phyloP scores from a whole-genome alignment of 2,888 invertebrate species.

The Sycophila texana region DNA sequence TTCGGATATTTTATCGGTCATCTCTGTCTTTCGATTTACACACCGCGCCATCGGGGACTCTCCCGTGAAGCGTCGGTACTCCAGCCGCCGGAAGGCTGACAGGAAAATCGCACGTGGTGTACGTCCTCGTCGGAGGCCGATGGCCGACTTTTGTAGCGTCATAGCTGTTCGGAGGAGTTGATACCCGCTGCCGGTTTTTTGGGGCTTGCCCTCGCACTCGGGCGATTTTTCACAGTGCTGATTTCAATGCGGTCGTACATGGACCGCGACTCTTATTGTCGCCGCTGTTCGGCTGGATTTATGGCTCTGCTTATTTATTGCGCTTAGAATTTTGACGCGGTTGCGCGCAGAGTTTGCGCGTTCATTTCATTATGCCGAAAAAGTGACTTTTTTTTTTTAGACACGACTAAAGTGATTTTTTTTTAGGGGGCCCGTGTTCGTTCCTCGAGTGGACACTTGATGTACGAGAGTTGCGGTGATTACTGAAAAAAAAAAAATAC shows the following conservation, averaged over 20 bases:
- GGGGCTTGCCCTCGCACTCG: background rate
- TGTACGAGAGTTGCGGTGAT: background rate
- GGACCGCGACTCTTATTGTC: slow-evolving; percentile 27
- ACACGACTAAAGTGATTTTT: slow-evolving; percentile 11
- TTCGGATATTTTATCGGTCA: slow-evolving; percentile 63
- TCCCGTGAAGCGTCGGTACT: slow-evolving; percentile 33
- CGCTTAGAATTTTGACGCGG: background rate
- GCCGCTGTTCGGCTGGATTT: slow-evolving; percentile 34
- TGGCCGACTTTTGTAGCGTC: background rate
- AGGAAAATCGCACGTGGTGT: background rate
- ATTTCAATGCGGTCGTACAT: slow-evolving; percentile 21
- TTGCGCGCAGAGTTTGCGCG: slow-evolving; percentile 12
- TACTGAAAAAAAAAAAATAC: background rate
- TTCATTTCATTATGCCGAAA: slow-evolving; percentile 35
- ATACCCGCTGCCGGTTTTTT: background rate
- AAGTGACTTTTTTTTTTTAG: slow-evolving; percentile 23
- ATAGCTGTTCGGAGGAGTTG: background rate
- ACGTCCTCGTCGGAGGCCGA: background rate
- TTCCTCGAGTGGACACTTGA: slow-evolving; percentile 20
- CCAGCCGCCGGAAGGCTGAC: too few relatives aligned
- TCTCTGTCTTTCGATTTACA: slow-evolving; percentile 62
- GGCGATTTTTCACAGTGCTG: slow-evolving; percentile 50
- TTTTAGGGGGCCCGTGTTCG: background rate
- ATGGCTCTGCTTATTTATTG: slow-evolving; percentile 43
- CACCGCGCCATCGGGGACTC: background rate